phyloP scores from a whole-genome alignment of 1,140 invertebrate species.

The Centruroides vittatus region DNA sequence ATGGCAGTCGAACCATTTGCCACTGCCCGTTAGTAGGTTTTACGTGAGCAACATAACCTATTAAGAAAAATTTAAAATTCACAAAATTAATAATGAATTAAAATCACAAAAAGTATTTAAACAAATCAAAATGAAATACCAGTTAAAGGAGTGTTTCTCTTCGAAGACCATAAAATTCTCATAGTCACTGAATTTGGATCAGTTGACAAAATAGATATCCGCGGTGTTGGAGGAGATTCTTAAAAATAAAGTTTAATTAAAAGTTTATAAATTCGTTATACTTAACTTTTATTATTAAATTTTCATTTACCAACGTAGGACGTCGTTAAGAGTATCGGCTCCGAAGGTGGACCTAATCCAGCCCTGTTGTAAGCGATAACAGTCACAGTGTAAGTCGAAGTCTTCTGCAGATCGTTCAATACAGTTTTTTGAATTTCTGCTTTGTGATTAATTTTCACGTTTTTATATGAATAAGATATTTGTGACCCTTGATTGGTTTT shows the following conservation, averaged over 20 bases:
- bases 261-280: not conserved
- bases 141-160: no score
- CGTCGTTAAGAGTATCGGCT: conserved; percentile 72
- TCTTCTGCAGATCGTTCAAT: no score
- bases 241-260: not conserved
- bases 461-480: no score
- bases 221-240: no score
- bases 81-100: no score
- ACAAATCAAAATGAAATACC: not conserved
- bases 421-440: no score
- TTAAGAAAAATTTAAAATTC: no score
- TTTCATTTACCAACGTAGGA: conserved; percentile 48
- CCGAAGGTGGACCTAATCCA: conserved; percentile 74
- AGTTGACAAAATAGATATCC: no score
- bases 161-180: no score
- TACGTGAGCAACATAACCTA: conserved; percentile 11
- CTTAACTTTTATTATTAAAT: not conserved
- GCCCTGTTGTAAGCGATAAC: conserved; percentile 90
- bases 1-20: conserved; percentile 6
- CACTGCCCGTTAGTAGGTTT: conserved; percentile 7
- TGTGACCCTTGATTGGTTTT: no score
- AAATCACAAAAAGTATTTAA: not conserved
- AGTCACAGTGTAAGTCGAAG: conserved; percentile 73
- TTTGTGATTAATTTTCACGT: no score
- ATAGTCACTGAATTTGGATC: not conserved